A percentile compares a stretch with the other conserved stretches of the same genome.
Conservation (phyloP, 2,797 vertebrate species). For the Cossypha caffra region DNA sequence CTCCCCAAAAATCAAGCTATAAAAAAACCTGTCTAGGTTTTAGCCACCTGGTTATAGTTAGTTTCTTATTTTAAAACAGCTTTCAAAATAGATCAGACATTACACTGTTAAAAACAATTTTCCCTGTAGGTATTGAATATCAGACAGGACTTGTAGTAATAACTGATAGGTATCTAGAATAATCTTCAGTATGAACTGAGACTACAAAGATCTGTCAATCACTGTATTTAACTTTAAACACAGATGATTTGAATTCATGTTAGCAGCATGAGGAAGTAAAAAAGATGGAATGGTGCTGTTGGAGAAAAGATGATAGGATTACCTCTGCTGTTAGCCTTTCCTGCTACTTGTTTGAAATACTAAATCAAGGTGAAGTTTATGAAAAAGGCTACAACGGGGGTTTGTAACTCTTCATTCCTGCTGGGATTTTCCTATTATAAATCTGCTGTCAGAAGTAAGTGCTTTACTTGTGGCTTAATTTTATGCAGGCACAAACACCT, state of each 20-base stretch:
- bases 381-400: constrained; percentile 78
- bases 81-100: constrained; percentile 81
- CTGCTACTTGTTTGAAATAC: constrained; percentile 75
- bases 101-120: constrained; percentile 82
- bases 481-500: constrained; percentile 80
- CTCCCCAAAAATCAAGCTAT: neutral
- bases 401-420: constrained; percentile 86
- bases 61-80: constrained; percentile 80
- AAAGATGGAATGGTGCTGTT: constrained; percentile 75
- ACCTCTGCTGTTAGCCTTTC: constrained; percentile 77
- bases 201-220: constrained; percentile 82
- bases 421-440: constrained; percentile 89
- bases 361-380: constrained; percentile 88
- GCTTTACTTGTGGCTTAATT: constrained; percentile 85
- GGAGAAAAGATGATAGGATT: constrained; percentile 81
- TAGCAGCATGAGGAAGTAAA: constrained; percentile 80
- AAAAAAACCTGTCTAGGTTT: constrained; percentile 70
- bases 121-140: constrained; percentile 81
- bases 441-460: constrained; percentile 89
- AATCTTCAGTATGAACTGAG: constrained; percentile 76
- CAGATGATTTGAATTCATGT: constrained; percentile 83
- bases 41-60: constrained; percentile 81
- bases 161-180: constrained; percentile 84
- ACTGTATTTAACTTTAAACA: constrained; percentile 78
- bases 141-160: constrained; percentile 81